Evolutionary conservation across 1,140 invertebrate genomes (phyloP).

Genomic region (Aphelinus certus): DNA sequence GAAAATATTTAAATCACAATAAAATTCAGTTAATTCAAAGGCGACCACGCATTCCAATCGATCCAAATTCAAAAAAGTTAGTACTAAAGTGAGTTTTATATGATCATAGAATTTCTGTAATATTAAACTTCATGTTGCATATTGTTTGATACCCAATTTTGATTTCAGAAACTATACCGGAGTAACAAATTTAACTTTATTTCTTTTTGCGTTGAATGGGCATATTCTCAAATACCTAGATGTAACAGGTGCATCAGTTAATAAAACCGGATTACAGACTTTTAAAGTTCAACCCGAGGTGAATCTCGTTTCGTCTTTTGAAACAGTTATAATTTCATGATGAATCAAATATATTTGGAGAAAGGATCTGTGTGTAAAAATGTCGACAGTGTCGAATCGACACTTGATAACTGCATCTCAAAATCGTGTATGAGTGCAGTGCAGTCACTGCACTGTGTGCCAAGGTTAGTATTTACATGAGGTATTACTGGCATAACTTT

Average conservation of each 20-base stretch:
- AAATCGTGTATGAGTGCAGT: too few relatives aligned
- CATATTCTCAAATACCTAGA: conserved; percentile 70
- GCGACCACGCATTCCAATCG: conserved; percentile 50
- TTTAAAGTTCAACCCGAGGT: conserved; percentile 67
- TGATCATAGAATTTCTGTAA: too few relatives aligned
- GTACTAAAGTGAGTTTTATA: conserved; percentile 58
- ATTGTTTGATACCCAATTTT: too few relatives aligned
- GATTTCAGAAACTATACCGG: conserved; percentile 70
- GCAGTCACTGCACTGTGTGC: too few relatives aligned
- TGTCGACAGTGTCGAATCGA: too few relatives aligned
- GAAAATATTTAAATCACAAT: conserved; percentile 47
- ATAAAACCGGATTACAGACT: conserved; percentile 65
- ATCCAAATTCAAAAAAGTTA: conserved; percentile 58
- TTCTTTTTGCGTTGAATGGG: conserved; percentile 70
- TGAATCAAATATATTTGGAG: too few relatives aligned
- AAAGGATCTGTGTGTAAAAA: too few relatives aligned
- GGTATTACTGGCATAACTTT: too few relatives aligned
- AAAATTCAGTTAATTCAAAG: conserved; percentile 49
- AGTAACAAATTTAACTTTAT: conserved; percentile 73
- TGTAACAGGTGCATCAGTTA: conserved; percentile 71
- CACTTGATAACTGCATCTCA: too few relatives aligned
- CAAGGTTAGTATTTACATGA: too few relatives aligned
- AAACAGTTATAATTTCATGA: too few relatives aligned
- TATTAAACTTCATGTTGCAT: too few relatives aligned
- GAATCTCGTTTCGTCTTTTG: conserved; percentile 63